Evolutionary conservation across 2,888 invertebrate species (phyloP).

Genomic region (Coelopa pilipes): DNA sequence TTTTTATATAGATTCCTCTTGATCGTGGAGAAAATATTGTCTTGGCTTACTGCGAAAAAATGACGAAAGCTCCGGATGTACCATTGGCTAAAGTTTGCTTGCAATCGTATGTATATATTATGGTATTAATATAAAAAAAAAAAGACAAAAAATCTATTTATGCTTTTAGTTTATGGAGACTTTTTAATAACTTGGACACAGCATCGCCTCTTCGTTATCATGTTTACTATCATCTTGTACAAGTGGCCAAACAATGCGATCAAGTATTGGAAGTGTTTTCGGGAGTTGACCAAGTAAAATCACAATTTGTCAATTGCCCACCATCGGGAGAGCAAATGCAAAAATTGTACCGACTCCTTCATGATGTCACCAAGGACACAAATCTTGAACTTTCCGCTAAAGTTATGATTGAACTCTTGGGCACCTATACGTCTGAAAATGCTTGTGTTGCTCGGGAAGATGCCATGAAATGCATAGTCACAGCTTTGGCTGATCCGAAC

Average conservation of each 20-base stretch:
- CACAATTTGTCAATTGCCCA: constrained; percentile 81
- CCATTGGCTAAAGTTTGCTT: constrained; percentile 84
- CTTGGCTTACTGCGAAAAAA: constrained; percentile 89
- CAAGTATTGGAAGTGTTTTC: constrained; percentile 86
- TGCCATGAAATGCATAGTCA: constrained; percentile 94
- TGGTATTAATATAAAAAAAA: background rate
- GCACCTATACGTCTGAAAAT: constrained; percentile 97
- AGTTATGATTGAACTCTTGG: constrained; percentile 96
- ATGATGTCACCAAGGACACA: constrained; percentile 88
- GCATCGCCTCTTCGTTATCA: constrained; percentile 88
- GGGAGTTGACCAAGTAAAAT: constrained; percentile 84
- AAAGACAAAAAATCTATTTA: background rate
- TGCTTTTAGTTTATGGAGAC: constrained; percentile 78
- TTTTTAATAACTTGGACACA: constrained; percentile 91
- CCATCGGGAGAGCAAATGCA: constrained; percentile 92
- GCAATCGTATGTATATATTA: constrained; percentile 75
- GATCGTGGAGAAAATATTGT: constrained; percentile 91
- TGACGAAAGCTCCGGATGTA: constrained; percentile 85
- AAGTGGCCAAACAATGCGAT: constrained; percentile 88
- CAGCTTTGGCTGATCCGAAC: constrained; percentile 94
- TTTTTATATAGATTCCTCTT: constrained; percentile 75
- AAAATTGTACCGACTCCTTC: constrained; percentile 86
- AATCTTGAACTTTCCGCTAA: constrained; percentile 91
- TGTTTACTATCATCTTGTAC: constrained; percentile 91
- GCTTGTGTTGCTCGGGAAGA: constrained; percentile 97